Base-by-base conservation (phyloP, 1,140 invertebrate species). In the Drosophila dunni region DNA sequence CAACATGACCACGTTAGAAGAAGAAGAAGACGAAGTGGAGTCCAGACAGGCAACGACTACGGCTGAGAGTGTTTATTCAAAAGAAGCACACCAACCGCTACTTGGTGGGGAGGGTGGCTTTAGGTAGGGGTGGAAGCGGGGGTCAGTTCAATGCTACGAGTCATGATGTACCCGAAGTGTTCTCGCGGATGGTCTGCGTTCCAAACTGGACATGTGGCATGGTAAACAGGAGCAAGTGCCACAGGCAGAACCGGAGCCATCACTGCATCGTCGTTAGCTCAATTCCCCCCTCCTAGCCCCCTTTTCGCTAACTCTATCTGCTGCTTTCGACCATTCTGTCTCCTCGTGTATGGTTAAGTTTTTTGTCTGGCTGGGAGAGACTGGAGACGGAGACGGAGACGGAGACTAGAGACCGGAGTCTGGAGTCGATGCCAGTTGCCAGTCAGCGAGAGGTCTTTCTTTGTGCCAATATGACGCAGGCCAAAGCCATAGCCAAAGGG, bases 381-480 rank as follows among this genome's bases (percentile, higher is more conserved):
- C 44, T 29, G 45, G 65, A 81, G 81, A 73, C 29, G 56, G 46
- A 34, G 50, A 29, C 44, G 34, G 65, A 80, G 81, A 73, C 29
- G 56, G 46, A 34, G 50, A 29, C 44, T 17, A 24, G 24, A 20
- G 45, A 10, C 45, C 15, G 45, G 17, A 20, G 45, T 10, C 34
- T 69, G 77, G 62, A 67, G 80, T 66, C 76, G 79, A 82, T 61
- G 45, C 65, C 64, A 57, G 61, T 63, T 67, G 65, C 72, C 70
- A 79, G 75, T 66, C 75, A 78, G 82, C 75, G 75, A 76, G 78
- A 85, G 78, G 78, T 73, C 76, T 81, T 85, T 81, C 81, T 85
- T 85, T 85, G 78, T 85, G 67, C 70, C 75, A 74, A 74, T 78
- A 51, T 53, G 65, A 64, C 48, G 62, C 61, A 73, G 50, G 68